Base-by-base conservation (phyloP, 2,797 vertebrate genomes). In the Furcifer pardalis region DNA sequence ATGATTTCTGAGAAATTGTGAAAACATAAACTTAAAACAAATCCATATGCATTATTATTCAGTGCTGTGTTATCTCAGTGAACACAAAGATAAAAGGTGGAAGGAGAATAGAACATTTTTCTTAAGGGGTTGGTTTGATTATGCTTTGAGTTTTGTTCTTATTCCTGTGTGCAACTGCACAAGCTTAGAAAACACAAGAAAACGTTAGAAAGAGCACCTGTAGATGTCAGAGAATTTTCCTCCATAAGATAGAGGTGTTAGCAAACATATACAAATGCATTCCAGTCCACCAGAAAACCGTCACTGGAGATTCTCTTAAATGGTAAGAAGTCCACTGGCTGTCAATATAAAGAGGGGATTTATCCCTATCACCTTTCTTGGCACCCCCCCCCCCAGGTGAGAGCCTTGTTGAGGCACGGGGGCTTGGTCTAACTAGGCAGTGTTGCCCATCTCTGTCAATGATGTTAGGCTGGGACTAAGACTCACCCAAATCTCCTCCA, bases 61-160 rank as follows among this genome's bases (percentile, higher is more conserved):
- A 84, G 83, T 81, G 3, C 3, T 60, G 27, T 84, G 81, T 81
- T 44, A 82, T 85, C 79, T 72, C 13, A 19, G 37, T 56, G 90
- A 87, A 2, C 69, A 60, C 23, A 27, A 68, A 60, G 71, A 23
- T 75, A 25, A 65, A 85, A 0, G 52, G 5, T 6, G 76, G 42
- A 56, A 72, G 15, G 12, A 12, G 46, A 60, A 35, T 1, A 19
- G 9, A 84, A 0, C 1, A 88, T n/a, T 59, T 75, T 56, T 56
- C 19, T 56, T 56, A 21, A 56, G 52, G 2, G 17, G 52, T 4
- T 5, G 3, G 72, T 62, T 75, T 75, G 23, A 83, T 83, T 37
- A 65, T 49, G 40, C n/a, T 74, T 63, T 65, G 44, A 42, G 27
- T 19, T 49, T 27, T 12, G 49, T 13, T 13, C 5, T n/a, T 23